Base-by-base conservation (phyloP, 1,140 invertebrate species). In the Temnothorax nylanderi region DNA sequence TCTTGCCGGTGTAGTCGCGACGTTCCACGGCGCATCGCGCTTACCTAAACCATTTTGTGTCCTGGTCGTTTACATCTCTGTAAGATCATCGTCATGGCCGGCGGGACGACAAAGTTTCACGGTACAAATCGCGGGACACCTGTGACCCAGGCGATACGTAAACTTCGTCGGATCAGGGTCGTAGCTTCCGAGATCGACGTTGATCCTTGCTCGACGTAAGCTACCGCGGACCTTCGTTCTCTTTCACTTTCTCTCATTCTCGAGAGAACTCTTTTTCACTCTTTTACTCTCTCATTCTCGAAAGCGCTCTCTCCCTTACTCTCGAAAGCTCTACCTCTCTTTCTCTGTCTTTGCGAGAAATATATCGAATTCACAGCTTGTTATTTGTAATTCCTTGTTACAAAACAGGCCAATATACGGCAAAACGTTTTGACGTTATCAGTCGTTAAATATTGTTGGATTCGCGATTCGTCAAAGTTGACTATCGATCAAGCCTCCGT, bases 81-180 rank as follows among this genome's bases (percentile, higher is more conserved):
- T 54, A 56, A 75, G 60, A 74, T 74, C 56, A 32, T 60, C 54
- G 13, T 69, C 77, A 18, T 58, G 69, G 44, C 44, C 34, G 34
- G 47, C 77, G 44, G 47, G 13, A 74, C 54, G 80, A 7, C 41
- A 3, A 84, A 75, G 80, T 84, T 84, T 62, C 26, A 54, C 80
- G 26, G 13, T 6, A 41, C 54, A 69, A 32, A 60, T 84, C 69
- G 54, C 80, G 54, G 26, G 37, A 34, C 69, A 75, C 80, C 80
- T 84, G 80, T 82, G 80, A 82, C 26, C 80, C 54, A 54, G 41
- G 16, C 41, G 80, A 82, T 44, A 32, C 64, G 67, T 37, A 82
- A 84, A 84, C 69, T 84, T 84, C 37, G 64, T 32, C 54, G 54
- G 54, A 62, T 84, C 80, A 84, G 75, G 80, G 32, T 75, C 69